phyloP scores from a whole-genome alignment of 2,113 vertebrate species.

The Columba livia region DNA sequence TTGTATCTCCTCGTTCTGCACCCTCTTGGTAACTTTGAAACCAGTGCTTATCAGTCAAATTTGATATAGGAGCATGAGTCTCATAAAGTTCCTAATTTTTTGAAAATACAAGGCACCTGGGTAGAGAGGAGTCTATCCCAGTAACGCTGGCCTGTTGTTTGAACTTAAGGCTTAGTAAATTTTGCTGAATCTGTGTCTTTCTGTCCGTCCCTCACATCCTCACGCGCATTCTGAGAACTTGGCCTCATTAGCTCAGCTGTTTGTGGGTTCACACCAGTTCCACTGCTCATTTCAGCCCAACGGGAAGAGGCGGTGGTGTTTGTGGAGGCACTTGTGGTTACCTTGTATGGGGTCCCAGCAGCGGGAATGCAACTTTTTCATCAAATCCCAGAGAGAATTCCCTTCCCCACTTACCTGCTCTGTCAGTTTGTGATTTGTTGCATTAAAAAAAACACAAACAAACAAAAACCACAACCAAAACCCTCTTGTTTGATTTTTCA shows the following conservation, averaged over 20 bases:
- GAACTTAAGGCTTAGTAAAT: background rate
- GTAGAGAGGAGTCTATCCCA: background rate
- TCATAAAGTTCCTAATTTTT: background rate
- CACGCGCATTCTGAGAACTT: background rate
- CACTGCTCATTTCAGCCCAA: background rate
- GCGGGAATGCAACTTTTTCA: background rate
- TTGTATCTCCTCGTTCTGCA: background rate
- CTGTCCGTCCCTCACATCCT: background rate
- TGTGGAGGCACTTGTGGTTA: background rate
- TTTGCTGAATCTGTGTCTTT: background rate
- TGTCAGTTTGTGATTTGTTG: background rate
- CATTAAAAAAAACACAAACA: background rate
- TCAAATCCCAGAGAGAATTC: background rate
- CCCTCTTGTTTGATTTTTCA: slow-evolving; percentile 56
- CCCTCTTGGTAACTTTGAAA: background rate
- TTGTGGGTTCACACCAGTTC: fast-evolving
- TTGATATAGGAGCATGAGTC: background rate
- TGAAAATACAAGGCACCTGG: background rate
- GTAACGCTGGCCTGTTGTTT: background rate
- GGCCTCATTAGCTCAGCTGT: background rate
- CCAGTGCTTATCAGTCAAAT: background rate
- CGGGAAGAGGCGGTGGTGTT: background rate
- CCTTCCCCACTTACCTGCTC: background rate
- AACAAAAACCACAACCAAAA: background rate
- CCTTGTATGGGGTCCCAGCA: background rate